These are phyloP conservation scores for Hermaeophaga mercurialis DNA, from an alignment of 2,888 invertebrate genomes.

Conservation along the genomic window DNA sequence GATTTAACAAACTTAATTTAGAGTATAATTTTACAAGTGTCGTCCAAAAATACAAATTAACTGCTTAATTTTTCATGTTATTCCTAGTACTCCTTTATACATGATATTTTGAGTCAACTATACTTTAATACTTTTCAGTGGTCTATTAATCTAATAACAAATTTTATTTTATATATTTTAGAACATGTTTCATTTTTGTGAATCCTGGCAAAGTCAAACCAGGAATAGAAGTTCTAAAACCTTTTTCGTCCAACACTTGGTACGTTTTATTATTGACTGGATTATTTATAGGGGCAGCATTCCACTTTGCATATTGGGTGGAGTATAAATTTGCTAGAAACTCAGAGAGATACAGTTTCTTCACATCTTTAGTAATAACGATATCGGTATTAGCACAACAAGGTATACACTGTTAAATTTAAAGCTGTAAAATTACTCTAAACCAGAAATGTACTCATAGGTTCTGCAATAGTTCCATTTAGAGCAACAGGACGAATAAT, in stretches of 20 bases:
- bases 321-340: constrained; percentile 52
- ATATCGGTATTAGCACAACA: constrained; percentile 47
- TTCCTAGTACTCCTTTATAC: too few species aligned
- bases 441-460: too few species aligned
- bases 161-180: too few species aligned
- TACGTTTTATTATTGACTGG: constrained; percentile 50
- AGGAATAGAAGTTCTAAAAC: constrained; percentile 57
- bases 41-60: too few species aligned
- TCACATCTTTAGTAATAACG: constrained; percentile 53
- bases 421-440: too few species aligned
- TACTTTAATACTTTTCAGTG: too few species aligned
- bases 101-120: too few species aligned
- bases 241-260: constrained; percentile 58
- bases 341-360: constrained; percentile 50
- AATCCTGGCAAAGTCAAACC: constrained; percentile 45
- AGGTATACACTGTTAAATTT: constrained; percentile 39
- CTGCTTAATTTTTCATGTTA: too few species aligned
- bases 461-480: constrained; percentile 43
- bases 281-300: constrained; percentile 50
- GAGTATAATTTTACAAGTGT: too few species aligned
- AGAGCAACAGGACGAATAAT: constrained; percentile 46
- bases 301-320: constrained; percentile 53
- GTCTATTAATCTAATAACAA: too few species aligned
- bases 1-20: too few species aligned
- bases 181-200: constrained; percentile 48